phyloP scores from a whole-genome alignment of 2,797 vertebrate species.

The Megalops cyprinoides region DNA sequence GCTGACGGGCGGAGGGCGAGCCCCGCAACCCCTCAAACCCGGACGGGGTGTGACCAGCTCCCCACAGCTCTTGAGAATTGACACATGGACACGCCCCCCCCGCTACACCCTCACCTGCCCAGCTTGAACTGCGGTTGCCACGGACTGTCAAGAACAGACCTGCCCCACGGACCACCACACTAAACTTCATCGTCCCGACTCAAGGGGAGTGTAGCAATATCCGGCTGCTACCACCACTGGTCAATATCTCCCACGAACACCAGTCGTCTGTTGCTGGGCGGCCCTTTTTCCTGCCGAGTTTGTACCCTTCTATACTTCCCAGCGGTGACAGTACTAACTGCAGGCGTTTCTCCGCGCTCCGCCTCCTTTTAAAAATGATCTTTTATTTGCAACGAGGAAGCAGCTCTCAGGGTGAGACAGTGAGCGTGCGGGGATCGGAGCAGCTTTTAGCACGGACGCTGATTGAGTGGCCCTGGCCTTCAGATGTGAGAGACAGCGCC shows the following conservation, averaged over 20 bases:
- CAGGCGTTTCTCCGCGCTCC: not conserved
- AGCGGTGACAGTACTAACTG: too few species aligned
- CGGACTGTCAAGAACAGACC: slow-evolving; percentile 72
- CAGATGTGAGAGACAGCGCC: not conserved
- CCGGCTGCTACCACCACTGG: too few species aligned
- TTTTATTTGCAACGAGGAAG: not conserved
- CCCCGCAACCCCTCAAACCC: too few species aligned
- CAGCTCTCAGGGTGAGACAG: not conserved
- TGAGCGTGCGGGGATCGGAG: not conserved
- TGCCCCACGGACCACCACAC: slow-evolving; percentile 38
- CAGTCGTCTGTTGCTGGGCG: not conserved
- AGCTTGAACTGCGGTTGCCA: slow-evolving; percentile 40
- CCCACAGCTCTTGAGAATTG: too few species aligned
- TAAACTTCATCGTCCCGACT: not conserved
- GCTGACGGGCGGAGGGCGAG: slow-evolving; percentile 43
- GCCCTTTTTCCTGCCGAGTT: not conserved
- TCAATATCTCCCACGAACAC: not conserved
- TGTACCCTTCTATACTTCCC: too few species aligned
- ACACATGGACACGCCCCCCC: too few species aligned
- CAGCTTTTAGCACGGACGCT: too few species aligned
- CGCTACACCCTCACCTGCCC: not conserved
- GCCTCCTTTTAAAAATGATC: not conserved
- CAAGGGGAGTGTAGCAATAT: not conserved
- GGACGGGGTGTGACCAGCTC: too few species aligned
- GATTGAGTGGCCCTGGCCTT: slow-evolving; percentile 12